A percentile compares a stretch with the other conserved stretches of the same genome.
Conservation (phyloP, 2,113 vertebrate species). For the Alethe diademata region DNA sequence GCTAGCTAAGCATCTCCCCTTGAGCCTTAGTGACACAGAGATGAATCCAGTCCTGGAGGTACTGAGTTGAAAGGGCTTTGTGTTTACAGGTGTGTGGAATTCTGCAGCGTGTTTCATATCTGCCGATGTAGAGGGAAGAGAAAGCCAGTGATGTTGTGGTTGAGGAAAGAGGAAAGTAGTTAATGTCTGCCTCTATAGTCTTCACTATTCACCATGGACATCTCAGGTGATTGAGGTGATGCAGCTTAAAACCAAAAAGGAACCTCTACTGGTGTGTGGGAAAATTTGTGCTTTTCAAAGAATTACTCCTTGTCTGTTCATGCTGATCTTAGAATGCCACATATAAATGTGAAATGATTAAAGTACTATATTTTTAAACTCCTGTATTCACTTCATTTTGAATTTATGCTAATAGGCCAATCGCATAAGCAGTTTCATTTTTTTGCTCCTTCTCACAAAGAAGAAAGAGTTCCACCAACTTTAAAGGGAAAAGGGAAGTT, state of each 20-base stretch:
- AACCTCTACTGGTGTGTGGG: background rate
- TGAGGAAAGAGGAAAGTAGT: background rate
- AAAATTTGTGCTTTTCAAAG: background rate
- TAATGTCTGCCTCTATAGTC: background rate
- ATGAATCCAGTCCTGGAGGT: background rate
- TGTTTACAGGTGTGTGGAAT: background rate
- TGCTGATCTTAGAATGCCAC: background rate
- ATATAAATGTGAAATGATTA: background rate
- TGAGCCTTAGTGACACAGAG: background rate
- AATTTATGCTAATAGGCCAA: background rate
- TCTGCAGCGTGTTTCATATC: background rate
- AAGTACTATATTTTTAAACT: background rate
- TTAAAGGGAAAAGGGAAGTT: background rate
- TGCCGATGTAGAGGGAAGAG: background rate
- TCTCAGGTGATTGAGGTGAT: too few species aligned
- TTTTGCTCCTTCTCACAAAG: background rate
- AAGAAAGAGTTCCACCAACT: background rate
- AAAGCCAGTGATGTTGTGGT: background rate
- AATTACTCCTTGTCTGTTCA: background rate
- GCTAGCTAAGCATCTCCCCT: background rate
- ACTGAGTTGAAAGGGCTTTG: background rate
- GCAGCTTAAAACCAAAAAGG: background rate
- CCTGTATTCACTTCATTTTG: background rate
- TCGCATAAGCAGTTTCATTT: rapidly evolving
- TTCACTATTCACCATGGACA: rapidly evolving